phyloP scores from a whole-genome alignment of 2,113 vertebrate species.

The Odontesthes bonariensis region DNA sequence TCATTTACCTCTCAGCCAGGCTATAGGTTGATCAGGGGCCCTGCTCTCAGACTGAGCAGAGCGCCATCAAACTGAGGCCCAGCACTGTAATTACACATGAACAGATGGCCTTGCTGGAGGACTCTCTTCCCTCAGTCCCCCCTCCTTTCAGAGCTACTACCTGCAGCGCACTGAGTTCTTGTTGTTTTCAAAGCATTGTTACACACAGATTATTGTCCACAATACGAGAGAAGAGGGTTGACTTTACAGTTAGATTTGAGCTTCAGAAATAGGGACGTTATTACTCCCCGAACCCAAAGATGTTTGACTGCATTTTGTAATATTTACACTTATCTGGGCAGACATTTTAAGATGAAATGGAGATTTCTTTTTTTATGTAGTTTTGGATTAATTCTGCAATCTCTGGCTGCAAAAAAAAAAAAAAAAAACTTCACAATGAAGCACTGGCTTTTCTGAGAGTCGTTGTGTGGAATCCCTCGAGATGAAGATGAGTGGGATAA shows the following conservation, averaged over 20 bases:
- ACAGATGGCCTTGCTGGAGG: conserved; percentile 71
- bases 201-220: conserved; percentile 47
- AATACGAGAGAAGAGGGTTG: not conserved
- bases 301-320: conserved; percentile 2
- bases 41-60: conserved; percentile 46
- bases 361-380: conserved; percentile 11
- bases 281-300: not conserved
- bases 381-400: conserved; percentile 14
- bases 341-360: not conserved
- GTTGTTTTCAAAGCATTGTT: conserved; percentile 23
- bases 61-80: conserved; percentile 48
- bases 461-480: conserved; percentile 31
- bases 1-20: conserved; percentile 50
- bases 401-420: not conserved
- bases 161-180: conserved; percentile 49
- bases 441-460: not conserved
- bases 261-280: conserved; percentile 6
- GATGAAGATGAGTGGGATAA: conserved; percentile 44
- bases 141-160: conserved; percentile 35
- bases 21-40: conserved; percentile 48
- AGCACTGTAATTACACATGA: conserved; percentile 72
- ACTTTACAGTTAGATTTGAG: not conserved
- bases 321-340: not conserved
- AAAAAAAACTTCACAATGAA: not conserved
- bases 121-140: conserved; percentile 44